phyloP scores from a whole-genome alignment of 2,113 vertebrate species.

The Oryzias javanicus region DNA sequence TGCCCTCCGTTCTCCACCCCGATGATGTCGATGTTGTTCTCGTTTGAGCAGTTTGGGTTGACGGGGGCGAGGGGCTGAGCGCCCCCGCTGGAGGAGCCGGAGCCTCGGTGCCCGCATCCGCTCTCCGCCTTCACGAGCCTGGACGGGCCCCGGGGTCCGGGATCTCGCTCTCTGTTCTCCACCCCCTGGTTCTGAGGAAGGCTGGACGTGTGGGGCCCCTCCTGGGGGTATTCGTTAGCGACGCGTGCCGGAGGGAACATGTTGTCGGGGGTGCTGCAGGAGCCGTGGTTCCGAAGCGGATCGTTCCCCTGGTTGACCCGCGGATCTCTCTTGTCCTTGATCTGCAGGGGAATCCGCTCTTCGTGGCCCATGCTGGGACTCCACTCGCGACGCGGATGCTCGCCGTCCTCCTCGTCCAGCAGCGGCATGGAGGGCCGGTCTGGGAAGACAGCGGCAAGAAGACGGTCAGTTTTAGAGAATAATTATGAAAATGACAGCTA shows the following conservation, averaged over 20 bases:
- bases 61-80: conserved; percentile 70
- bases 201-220: conserved; percentile 65
- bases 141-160: conserved; percentile 42
- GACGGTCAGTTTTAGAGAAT: neutral
- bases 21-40: conserved; percentile 75
- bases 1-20: conserved; percentile 70
- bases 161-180: conserved; percentile 71
- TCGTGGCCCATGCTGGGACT: conserved; percentile 76
- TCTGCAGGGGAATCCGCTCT: conserved; percentile 70
- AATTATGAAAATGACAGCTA: no score
- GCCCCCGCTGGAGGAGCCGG: conserved; percentile 47
- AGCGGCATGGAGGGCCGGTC: conserved; percentile 71
- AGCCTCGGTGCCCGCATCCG: conserved; percentile 55
- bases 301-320: conserved; percentile 56
- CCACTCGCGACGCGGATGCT: conserved; percentile 72
- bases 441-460: conserved; percentile 23
- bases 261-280: conserved; percentile 66
- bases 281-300: conserved; percentile 61
- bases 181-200: conserved; percentile 67
- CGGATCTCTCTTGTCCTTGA: conserved; percentile 72
- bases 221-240: conserved; percentile 64
- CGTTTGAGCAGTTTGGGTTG: conserved; percentile 75
- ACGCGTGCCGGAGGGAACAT: conserved; percentile 68
- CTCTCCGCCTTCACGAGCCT: conserved; percentile 70
- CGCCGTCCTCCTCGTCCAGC: conserved; percentile 69